phyloP scores from a whole-genome alignment of 2,888 invertebrate genomes.

The Melanargia galathea region DNA sequence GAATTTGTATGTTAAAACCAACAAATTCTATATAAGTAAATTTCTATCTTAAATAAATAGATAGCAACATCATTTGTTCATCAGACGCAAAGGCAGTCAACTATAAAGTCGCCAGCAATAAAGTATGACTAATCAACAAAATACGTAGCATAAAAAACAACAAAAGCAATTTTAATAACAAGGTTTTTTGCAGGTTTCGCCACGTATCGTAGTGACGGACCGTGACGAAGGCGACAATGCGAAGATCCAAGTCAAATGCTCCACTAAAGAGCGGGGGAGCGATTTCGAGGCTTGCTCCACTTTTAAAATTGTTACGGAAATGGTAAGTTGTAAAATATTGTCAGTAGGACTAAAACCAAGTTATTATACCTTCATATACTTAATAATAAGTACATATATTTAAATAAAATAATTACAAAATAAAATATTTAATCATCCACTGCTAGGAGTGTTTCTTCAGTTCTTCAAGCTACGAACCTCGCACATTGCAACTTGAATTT shows the following conservation, averaged over 20 bases:
- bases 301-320: constrained; percentile 85
- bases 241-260: constrained; percentile 85
- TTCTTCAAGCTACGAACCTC: too few relatives aligned
- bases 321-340: constrained; percentile 62
- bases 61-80: neutral
- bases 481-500: too few relatives aligned
- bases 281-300: constrained; percentile 87
- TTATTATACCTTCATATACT: too few relatives aligned
- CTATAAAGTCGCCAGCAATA: neutral
- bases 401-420: too few relatives aligned
- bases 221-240: constrained; percentile 88
- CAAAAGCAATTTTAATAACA: neutral
- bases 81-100: neutral
- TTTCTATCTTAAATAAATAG: neutral
- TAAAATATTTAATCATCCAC: too few relatives aligned
- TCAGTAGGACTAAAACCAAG: too few relatives aligned
- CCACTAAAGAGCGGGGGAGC: constrained; percentile 77
- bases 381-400: too few relatives aligned
- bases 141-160: neutral
- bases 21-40: too few relatives aligned
- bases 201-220: constrained; percentile 86
- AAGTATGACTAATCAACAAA: constrained; percentile 1
- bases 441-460: too few relatives aligned
- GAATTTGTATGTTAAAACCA: too few relatives aligned
- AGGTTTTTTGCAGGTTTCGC: constrained; percentile 61